phyloP scores from a whole-genome alignment of 1,140 invertebrate species.

The Drosophila neocordata region DNA sequence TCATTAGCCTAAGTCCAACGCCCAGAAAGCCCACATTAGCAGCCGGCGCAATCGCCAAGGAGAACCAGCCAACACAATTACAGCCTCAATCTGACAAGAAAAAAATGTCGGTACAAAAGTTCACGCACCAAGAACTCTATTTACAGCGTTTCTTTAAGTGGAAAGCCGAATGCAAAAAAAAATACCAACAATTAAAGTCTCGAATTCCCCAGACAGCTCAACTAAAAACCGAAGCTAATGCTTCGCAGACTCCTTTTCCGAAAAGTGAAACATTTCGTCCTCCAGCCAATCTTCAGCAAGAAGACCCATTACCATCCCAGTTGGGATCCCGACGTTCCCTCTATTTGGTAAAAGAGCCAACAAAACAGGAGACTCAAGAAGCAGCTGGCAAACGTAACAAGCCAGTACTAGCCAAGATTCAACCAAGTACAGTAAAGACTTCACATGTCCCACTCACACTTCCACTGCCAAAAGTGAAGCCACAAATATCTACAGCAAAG shows the following conservation, averaged over 20 bases:
- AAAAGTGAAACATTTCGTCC: background rate
- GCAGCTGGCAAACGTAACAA: background rate
- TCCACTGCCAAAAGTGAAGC: background rate
- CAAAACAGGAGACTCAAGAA: background rate
- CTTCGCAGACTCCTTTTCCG: background rate
- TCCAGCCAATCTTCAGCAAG: background rate
- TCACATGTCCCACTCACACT: no score
- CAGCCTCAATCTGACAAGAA: background rate
- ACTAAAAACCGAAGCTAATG: background rate
- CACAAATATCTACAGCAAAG: background rate
- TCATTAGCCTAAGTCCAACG: constrained; percentile 41
- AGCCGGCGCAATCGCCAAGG: background rate
- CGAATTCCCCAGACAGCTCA: background rate
- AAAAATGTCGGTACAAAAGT: background rate
- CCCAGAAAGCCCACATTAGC: constrained; percentile 1
- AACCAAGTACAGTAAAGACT: background rate
- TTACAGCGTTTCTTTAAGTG: constrained; percentile 44
- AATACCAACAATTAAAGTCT: background rate
- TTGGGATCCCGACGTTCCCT: background rate
- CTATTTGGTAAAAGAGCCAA: background rate
- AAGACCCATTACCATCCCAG: background rate
- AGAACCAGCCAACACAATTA: constrained; percentile 10
- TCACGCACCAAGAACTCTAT: constrained; percentile 24
- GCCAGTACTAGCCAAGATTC: background rate
- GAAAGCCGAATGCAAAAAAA: constrained; percentile 26